Percentiles rank a stretch among this genome's conserved stretches.
Conservation (phyloP, 2,113 vertebrate genomes). For the Hemiprocne comata region DNA sequence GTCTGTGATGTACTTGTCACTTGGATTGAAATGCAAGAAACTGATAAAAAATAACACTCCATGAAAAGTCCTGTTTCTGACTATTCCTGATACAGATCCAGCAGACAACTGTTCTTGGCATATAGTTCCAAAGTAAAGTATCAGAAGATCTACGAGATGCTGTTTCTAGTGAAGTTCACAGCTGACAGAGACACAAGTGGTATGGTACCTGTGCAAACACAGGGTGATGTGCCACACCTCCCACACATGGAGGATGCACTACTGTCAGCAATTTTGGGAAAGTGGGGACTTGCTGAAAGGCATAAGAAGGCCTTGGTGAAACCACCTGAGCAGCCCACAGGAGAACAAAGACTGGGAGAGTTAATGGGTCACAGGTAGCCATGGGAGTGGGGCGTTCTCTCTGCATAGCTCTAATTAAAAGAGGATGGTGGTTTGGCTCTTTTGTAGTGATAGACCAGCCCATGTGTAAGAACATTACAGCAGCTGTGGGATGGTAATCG, state of each 20-base stretch:
- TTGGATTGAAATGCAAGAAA: slow-evolving; percentile 11
- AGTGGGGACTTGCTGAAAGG: not conserved
- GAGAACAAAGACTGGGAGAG: not conserved
- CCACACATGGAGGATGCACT: not conserved
- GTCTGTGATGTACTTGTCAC: slow-evolving; percentile 16
- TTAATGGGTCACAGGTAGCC: not conserved
- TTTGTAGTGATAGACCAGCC: not conserved
- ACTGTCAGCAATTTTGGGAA: not conserved
- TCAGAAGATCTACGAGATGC: not conserved
- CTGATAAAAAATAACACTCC: not conserved
- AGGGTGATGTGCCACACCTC: not conserved
- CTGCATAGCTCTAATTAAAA: not conserved
- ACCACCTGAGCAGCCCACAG: not conserved
- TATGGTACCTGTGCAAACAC: not conserved
- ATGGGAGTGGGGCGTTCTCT: not conserved
- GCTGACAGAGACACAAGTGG: not conserved
- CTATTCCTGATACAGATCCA: not conserved
- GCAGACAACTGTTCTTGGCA: not conserved
- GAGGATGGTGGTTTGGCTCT: not conserved
- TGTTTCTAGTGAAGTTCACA: not conserved
- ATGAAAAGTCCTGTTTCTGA: not conserved
- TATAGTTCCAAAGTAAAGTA: not conserved
- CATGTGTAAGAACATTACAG: not conserved
- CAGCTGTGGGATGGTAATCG: not conserved
- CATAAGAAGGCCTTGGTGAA: not conserved